Evolutionary conservation across 1,140 invertebrate species (phyloP).

Genomic region (Halictus rubicundus): DNA sequence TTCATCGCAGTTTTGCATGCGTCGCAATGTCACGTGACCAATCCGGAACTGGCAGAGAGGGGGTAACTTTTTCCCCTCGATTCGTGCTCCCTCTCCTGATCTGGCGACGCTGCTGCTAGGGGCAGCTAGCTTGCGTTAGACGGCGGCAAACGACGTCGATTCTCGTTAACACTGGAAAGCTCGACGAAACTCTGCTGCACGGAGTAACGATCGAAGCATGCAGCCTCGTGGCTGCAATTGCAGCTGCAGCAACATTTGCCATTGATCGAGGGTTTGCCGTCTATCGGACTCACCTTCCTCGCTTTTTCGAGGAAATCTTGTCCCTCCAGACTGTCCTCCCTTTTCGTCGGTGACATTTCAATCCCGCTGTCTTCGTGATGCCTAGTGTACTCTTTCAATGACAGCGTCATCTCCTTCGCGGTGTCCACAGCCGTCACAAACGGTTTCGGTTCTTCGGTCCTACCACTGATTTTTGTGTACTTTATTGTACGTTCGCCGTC

Average conservation of each 20-base stretch:
- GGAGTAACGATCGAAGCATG: slow-evolving; percentile 20
- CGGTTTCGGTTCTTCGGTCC: slow-evolving; percentile 14
- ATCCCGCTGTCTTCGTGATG: slow-evolving; percentile 65
- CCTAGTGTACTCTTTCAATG: slow-evolving; percentile 38
- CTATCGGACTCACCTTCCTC: slow-evolving; percentile 75
- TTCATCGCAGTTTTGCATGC: no score
- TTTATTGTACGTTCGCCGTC: slow-evolving; percentile 25
- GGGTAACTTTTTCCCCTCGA: no score
- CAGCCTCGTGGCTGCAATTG: slow-evolving; percentile 21
- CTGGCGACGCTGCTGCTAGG: no score
- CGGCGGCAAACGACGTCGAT: slow-evolving; percentile 27
- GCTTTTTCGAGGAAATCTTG: slow-evolving; percentile 72
- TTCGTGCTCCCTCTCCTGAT: no score
- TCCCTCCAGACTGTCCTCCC: slow-evolving; percentile 58
- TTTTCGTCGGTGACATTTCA: slow-evolving; percentile 61
- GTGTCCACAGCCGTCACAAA: slow-evolving; percentile 5
- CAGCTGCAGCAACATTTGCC: slow-evolving; percentile 33
- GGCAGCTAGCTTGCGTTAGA: slow-evolving; percentile 41
- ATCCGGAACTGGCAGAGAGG: no score
- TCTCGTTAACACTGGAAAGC: slow-evolving; percentile 30
- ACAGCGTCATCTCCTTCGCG: slow-evolving; percentile 26
- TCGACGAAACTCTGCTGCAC: slow-evolving; percentile 31
- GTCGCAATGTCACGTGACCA: no score
- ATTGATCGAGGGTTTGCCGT: slow-evolving; percentile 26
- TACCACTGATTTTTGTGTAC: slow-evolving; percentile 34